Evolutionary conservation across 2,888 invertebrate genomes (phyloP).

Genomic region (Eupithecia subumbrata): DNA sequence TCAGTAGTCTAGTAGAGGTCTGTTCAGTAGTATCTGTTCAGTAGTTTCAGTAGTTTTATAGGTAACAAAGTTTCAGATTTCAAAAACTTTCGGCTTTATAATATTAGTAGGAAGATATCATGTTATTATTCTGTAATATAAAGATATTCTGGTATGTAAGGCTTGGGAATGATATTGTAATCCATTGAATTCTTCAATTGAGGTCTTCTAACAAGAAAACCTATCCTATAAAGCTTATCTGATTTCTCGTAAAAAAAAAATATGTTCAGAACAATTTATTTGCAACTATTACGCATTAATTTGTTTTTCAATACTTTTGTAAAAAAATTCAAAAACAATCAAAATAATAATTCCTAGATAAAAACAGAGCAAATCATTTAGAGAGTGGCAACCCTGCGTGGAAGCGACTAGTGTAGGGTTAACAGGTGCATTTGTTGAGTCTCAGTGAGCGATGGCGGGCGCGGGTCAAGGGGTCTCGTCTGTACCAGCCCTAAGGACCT

Average conservation of each 20-base stretch:
- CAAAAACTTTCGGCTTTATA: too few species aligned
- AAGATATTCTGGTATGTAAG: neutral
- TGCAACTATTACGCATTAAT: neutral
- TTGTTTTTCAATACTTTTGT: neutral
- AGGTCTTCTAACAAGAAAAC: neutral
- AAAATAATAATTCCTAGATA: neutral
- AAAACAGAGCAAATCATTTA: neutral
- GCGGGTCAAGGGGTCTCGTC: constrained; percentile 40
- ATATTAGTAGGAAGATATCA: neutral
- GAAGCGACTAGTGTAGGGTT: constrained; percentile 49
- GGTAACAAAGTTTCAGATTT: too few species aligned
- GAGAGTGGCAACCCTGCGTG: constrained; percentile 37
- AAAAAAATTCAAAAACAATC: neutral
- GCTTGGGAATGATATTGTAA: neutral
- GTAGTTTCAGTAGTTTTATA: too few species aligned
- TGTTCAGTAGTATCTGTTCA: too few species aligned
- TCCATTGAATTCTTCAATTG: neutral
- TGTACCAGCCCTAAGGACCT: neutral
- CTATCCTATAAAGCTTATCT: neutral
- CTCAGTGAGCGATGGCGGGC: constrained; percentile 47
- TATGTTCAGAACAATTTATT: neutral
- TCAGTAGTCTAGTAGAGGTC: too few species aligned
- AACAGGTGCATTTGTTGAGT: constrained; percentile 56
- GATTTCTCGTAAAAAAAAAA: neutral
- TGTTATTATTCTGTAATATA: neutral